Conservation (phyloP, 1,140 invertebrate genomes). For the Harlomillsia oculata region DNA sequence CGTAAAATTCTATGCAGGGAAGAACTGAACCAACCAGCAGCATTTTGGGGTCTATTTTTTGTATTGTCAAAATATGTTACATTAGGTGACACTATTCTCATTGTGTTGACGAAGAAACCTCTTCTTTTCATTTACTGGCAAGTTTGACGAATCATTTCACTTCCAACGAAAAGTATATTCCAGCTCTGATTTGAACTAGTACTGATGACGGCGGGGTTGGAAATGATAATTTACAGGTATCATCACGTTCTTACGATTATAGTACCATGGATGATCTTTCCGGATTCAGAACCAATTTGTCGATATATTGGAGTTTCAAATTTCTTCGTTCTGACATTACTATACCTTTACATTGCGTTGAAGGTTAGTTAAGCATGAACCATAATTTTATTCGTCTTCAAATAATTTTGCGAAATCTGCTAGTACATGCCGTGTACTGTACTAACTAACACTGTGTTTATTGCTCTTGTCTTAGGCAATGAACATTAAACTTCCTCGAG, state of each 20-base stretch:
- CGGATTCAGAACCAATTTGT: constrained; percentile 16
- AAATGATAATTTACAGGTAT: constrained; percentile 18
- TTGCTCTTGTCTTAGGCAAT: neutral
- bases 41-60: constrained; percentile 18
- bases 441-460: too few relatives aligned
- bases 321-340: constrained; percentile 12
- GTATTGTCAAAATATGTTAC: constrained; percentile 16
- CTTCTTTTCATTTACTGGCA: constrained; percentile 20
- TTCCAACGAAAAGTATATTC: neutral
- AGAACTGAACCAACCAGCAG: constrained; percentile 21
- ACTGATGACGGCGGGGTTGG: too few relatives aligned
- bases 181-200: too few relatives aligned
- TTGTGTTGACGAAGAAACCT: constrained; percentile 19
- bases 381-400: too few relatives aligned
- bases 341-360: neutral
- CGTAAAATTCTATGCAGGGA: neutral
- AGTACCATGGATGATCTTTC: constrained; percentile 16
- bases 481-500: constrained; percentile 12
- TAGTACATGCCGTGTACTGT: too few relatives aligned
- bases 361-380: neutral
- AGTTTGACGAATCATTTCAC: neutral
- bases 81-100: constrained; percentile 19
- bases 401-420: too few relatives aligned
- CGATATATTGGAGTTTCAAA: constrained; percentile 15
- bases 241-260: constrained; percentile 15